Evolutionary conservation across 2,888 invertebrate species (phyloP).

Genomic region (Drosophila lutescens): DNA sequence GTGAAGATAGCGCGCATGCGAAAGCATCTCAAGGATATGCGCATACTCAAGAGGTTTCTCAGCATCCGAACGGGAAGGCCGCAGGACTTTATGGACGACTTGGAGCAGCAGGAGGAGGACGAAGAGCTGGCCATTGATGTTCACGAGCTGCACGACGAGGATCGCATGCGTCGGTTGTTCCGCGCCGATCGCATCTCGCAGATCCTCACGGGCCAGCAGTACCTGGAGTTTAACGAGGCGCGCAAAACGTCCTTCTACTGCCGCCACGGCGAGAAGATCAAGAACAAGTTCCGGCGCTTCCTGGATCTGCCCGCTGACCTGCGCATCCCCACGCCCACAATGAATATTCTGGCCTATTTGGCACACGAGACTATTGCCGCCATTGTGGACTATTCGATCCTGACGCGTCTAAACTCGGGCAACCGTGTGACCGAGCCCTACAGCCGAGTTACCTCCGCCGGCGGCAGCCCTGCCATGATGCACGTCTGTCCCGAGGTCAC

Average conservation of each 20-base stretch:
- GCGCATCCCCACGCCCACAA: conserved; percentile 87
- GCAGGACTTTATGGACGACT: conserved; percentile 83
- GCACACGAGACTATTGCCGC: conserved; percentile 96
- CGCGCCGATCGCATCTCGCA: conserved; percentile 87
- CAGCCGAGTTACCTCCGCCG: conserved; percentile 86
- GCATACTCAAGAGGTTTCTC: conserved; percentile 82
- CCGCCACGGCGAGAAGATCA: conserved; percentile 85
- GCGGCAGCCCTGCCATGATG: conserved; percentile 83
- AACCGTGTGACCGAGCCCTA: conserved; percentile 89
- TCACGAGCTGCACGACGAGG: conserved; percentile 84
- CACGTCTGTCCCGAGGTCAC: conserved; percentile 84
- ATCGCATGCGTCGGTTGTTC: conserved; percentile 84
- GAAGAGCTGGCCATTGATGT: conserved; percentile 86
- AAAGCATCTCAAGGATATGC: conserved; percentile 88
- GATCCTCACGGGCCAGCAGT: conserved; percentile 86
- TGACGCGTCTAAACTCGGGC: conserved; percentile 91
- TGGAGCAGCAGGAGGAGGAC: conserved; percentile 85
- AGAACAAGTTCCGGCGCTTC: conserved; percentile 87
- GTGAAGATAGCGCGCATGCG: conserved; percentile 90
- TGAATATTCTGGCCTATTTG: conserved; percentile 92
- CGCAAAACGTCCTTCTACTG: conserved; percentile 90
- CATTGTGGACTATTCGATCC: conserved; percentile 92
- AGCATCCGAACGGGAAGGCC: conserved; percentile 82
- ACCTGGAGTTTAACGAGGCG: conserved; percentile 92
- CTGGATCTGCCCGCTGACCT: conserved; percentile 87